Evolutionary conservation across 2,888 invertebrate species (phyloP).

Genomic region (Sisyra terminalis): DNA sequence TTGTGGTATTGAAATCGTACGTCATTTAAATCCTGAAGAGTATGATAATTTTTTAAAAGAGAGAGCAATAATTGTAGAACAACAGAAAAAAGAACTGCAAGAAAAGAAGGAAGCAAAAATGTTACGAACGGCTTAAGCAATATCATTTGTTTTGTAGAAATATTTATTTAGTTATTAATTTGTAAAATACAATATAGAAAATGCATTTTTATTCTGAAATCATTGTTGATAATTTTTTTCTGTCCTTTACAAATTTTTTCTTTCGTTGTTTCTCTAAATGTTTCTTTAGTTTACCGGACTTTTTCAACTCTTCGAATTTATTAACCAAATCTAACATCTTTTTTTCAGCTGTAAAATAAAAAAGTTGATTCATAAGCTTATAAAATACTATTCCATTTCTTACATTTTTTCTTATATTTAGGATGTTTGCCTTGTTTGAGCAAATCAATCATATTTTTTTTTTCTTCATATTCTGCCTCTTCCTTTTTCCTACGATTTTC

Average conservation of each 20-base stretch:
- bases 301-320: constrained; percentile 67
- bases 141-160: background rate
- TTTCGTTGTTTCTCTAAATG: constrained; percentile 69
- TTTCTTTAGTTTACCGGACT: constrained; percentile 57
- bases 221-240: constrained; percentile 11
- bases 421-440: constrained; percentile 54
- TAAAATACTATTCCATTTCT: constrained; percentile 16
- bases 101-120: constrained; percentile 82
- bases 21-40: constrained; percentile 56
- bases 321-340: constrained; percentile 57
- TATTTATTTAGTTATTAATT: background rate
- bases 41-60: constrained; percentile 69
- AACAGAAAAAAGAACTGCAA: constrained; percentile 59
- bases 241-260: constrained; percentile 38
- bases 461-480: constrained; percentile 34
- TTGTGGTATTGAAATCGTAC: constrained; percentile 75
- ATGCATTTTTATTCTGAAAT: constrained; percentile 1
- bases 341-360: constrained; percentile 75
- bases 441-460: constrained; percentile 35
- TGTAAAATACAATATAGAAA: background rate
- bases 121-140: constrained; percentile 52
- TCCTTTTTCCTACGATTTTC: constrained; percentile 37
- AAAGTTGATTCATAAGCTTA: no score
- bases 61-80: constrained; percentile 47
- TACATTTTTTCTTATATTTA: constrained; percentile 56